Evolutionary conservation across 2,888 invertebrate species (phyloP).

Genomic region (Phaonia tiefii): DNA sequence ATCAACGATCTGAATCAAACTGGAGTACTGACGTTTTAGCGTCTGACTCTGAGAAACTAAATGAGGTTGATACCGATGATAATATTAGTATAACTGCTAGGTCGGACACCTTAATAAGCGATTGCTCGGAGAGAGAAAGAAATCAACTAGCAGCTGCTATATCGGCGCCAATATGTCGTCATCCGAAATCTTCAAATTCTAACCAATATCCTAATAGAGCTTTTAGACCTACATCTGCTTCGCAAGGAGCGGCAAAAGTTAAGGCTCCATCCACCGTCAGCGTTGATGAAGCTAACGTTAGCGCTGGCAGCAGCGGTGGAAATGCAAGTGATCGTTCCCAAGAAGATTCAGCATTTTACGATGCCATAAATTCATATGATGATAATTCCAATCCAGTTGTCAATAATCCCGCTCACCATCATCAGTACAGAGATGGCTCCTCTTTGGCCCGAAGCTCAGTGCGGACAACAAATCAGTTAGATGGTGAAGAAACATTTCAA

Average conservation of each 20-base stretch:
- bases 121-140: slow-evolving; percentile 76
- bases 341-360: slow-evolving; percentile 78
- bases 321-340: slow-evolving; percentile 76
- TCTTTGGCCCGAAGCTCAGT: slow-evolving; percentile 79
- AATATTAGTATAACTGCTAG: slow-evolving; percentile 86
- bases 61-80: slow-evolving; percentile 88
- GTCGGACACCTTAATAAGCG: slow-evolving; percentile 89
- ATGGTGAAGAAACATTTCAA: slow-evolving; percentile 78
- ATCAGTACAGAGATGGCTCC: slow-evolving; percentile 74
- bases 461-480: slow-evolving; percentile 78
- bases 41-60: slow-evolving; percentile 94
- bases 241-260: slow-evolving; percentile 41
- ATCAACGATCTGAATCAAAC: slow-evolving; percentile 96
- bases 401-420: slow-evolving; percentile 64
- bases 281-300: slow-evolving; percentile 71
- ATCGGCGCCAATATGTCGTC: slow-evolving; percentile 55
- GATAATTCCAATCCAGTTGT: slow-evolving; percentile 69
- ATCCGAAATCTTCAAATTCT: slow-evolving; percentile 64
- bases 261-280: slow-evolving; percentile 68
- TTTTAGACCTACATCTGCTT: slow-evolving; percentile 46
- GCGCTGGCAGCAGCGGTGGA: slow-evolving; percentile 75
- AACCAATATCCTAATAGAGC: slow-evolving; percentile 43
- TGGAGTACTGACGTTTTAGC: slow-evolving; percentile 98
- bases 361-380: slow-evolving; percentile 75
- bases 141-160: slow-evolving; percentile 68